These are phyloP conservation scores for Sebastes hubbsi DNA, from an alignment of 2,797 vertebrate genomes.

Conservation along the genomic window DNA sequence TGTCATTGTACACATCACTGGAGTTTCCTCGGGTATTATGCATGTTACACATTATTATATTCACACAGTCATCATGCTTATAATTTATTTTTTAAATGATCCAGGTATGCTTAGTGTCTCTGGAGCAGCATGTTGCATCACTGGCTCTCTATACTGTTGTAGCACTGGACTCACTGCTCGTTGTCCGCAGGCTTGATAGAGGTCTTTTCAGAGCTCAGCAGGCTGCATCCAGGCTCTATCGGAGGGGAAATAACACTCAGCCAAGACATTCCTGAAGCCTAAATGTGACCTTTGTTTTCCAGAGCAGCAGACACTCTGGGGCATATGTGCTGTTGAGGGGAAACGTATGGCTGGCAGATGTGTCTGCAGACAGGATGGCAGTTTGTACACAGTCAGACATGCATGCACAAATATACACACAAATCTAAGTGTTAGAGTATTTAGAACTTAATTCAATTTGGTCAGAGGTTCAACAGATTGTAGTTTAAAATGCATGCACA, in stretches of 20 bases:
- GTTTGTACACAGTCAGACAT: neutral
- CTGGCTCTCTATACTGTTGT: neutral
- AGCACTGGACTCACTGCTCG: neutral
- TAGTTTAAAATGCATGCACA: neutral
- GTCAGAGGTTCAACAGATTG: neutral
- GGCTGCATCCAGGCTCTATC: slow-evolving; percentile 29
- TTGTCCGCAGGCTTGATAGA: neutral
- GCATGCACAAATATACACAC: neutral
- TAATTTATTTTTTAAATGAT: neutral
- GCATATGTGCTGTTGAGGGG: slow-evolving; percentile 41
- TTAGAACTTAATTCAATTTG: neutral
- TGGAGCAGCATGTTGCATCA: neutral
- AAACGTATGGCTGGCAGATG: slow-evolving; percentile 65
- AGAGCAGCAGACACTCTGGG: slow-evolving; percentile 35
- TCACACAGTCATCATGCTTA: neutral
- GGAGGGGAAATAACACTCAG: slow-evolving; percentile 69
- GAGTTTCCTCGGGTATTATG: neutral
- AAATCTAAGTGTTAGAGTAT: neutral
- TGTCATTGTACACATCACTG: neutral
- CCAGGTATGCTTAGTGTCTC: neutral
- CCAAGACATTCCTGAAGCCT: slow-evolving; percentile 75
- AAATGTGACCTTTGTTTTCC: slow-evolving; percentile 78
- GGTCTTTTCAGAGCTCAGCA: slow-evolving; percentile 26
- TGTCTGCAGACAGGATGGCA: slow-evolving; percentile 29
- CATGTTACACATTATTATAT: neutral